These are phyloP conservation scores for Himalopsyche japonica DNA, from an alignment of 2,888 invertebrate genomes.

Conservation along the genomic window DNA sequence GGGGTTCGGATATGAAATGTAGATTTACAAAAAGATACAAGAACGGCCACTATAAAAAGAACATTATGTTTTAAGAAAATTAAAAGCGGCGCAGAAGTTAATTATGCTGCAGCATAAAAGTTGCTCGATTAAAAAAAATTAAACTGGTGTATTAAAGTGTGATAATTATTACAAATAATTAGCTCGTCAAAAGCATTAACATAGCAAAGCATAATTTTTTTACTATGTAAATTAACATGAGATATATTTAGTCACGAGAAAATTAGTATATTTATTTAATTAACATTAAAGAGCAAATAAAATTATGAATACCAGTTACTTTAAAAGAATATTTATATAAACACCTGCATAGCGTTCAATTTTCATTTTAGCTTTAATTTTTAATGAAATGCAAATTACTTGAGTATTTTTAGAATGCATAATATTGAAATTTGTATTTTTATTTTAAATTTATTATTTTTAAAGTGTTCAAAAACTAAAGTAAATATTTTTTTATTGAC, in stretches of 20 bases:
- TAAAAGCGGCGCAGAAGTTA: conserved; percentile 22
- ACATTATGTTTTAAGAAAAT: conserved; percentile 26
- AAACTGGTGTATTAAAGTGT: background rate
- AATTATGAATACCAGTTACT: background rate
- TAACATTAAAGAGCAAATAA: background rate
- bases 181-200: background rate
- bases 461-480: no score
- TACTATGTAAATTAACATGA: background rate
- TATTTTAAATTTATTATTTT: no score
- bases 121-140: background rate
- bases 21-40: conserved; percentile 27
- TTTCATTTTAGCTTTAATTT: no score
- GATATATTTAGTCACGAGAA: background rate
- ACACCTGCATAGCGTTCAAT: no score
- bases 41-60: conserved; percentile 22
- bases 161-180: background rate
- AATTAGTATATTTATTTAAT: background rate
- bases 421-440: no score
- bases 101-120: conserved; percentile 16
- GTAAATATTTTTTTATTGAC: no score
- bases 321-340: background rate
- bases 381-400: no score
- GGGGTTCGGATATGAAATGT: conserved; percentile 34
- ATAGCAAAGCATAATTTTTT: background rate
- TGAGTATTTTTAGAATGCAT: no score